A percentile compares a stretch with the other conserved stretches of the same genome.
These are phyloP conservation scores for Phaenicophaeus curvirostris DNA, from an alignment of 2,797 vertebrate genomes.

Conservation along the genomic window DNA sequence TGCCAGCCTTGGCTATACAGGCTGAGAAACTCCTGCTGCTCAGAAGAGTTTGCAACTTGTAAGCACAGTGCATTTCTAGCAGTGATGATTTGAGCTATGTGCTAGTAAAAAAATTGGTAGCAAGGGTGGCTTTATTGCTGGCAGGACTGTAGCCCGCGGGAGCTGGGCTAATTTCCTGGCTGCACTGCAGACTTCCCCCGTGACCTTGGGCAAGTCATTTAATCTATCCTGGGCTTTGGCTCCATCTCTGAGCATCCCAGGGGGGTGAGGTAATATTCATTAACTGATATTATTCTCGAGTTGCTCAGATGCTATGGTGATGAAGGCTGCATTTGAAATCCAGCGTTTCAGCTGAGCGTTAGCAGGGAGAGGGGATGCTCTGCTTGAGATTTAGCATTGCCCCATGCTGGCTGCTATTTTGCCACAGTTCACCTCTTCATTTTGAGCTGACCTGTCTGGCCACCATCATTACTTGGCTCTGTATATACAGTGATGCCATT, in stretches of 20 bases:
- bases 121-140: conserved; percentile 59
- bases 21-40: neutral
- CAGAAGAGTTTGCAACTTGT: neutral
- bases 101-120: conserved; percentile 20
- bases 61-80: neutral
- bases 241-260: conserved; percentile 43
- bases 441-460: neutral
- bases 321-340: conserved; percentile 26
- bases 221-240: conserved; percentile 58
- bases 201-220: conserved; percentile 67
- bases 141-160: neutral
- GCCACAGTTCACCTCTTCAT: neutral
- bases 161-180: conserved; percentile 65
- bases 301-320: conserved; percentile 51
- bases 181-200: conserved; percentile 47
- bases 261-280: conserved; percentile 65
- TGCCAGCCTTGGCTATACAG: neutral
- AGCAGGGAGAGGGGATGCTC: neutral
- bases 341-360: neutral
- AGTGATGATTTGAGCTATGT: neutral
- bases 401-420: neutral
- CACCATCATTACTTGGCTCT: rapidly evolving
- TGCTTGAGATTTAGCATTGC: neutral
- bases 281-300: conserved; percentile 55
- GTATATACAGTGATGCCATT: neutral